phyloP scores from a whole-genome alignment of 1,140 invertebrate species.

The Kradibia gibbosae region DNA sequence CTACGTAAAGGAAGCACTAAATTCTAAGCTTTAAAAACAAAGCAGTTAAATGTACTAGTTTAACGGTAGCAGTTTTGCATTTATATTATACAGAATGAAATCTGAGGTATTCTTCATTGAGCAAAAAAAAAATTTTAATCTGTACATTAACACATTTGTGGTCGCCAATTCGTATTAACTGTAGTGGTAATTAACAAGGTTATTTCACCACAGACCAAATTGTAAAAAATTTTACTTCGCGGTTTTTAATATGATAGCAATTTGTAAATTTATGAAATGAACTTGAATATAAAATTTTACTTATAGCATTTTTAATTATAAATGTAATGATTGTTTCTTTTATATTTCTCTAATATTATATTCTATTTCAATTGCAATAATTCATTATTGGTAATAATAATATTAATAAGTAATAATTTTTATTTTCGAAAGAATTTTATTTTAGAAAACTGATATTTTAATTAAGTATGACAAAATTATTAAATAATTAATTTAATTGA shows the following conservation, averaged over 20 bases:
- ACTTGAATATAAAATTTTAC: not conserved
- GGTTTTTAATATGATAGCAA: not conserved
- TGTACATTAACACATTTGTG: constrained; percentile 30
- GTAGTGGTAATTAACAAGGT: constrained; percentile 23
- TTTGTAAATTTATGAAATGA: constrained; percentile 22
- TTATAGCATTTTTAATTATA: not conserved
- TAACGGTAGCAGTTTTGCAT: constrained; percentile 42
- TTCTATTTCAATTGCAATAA: not conserved
- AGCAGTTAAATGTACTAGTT: constrained; percentile 5
- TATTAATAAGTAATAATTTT: too few relatives aligned
- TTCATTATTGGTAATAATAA: too few relatives aligned
- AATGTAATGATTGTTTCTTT: too few relatives aligned
- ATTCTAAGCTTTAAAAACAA: constrained; percentile 34
- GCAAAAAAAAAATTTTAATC: constrained; percentile 29
- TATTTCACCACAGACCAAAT: constrained; percentile 1
- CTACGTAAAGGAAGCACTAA: constrained; percentile 13
- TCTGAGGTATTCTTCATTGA: constrained; percentile 9
- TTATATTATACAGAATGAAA: constrained; percentile 12
- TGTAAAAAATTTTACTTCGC: constrained; percentile 18
- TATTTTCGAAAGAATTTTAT: too few relatives aligned
- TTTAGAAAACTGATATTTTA: too few relatives aligned
- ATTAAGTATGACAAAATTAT: too few relatives aligned
- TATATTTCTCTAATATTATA: not conserved
- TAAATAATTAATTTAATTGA: too few relatives aligned
- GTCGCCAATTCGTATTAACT: constrained; percentile 24